A percentile compares a stretch with the other conserved stretches of the same genome.
Evolutionary conservation across 2,797 vertebrate genomes (phyloP).

Genomic region (Rhinella marina): DNA sequence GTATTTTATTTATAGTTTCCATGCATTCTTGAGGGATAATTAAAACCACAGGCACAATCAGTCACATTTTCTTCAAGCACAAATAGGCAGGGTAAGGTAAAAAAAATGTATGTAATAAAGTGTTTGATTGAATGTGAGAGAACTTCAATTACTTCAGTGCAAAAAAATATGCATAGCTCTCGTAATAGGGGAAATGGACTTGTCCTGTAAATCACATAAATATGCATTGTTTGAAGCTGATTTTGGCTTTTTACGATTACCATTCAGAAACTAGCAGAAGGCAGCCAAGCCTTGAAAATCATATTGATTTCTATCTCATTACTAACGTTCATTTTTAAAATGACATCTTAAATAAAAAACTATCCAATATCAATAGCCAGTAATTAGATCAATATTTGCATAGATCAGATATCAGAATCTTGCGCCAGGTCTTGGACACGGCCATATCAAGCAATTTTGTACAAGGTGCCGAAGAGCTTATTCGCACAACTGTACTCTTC

Average conservation of each 20-base stretch:
- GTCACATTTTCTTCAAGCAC: constrained; percentile 93
- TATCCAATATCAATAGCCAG: neutral
- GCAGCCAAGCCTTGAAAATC: neutral
- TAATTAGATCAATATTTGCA: neutral
- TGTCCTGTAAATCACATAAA: neutral
- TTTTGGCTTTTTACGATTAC: neutral
- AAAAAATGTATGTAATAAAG: constrained; percentile 14
- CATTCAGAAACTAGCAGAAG: neutral
- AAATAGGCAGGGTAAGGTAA: constrained; percentile 90
- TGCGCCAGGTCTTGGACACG: neutral
- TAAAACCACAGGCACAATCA: constrained; percentile 92
- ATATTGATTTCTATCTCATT: neutral
- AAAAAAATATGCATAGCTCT: neutral
- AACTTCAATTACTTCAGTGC: neutral
- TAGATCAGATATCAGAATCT: neutral
- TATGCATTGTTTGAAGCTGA: neutral
- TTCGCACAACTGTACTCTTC: too few relatives aligned
- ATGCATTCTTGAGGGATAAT: constrained; percentile 86
- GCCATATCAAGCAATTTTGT: neutral
- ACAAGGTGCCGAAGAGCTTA: neutral
- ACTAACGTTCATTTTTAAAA: neutral
- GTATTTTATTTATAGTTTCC: constrained; percentile 83
- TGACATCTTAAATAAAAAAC: neutral
- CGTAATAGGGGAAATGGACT: neutral
- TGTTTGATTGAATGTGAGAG: constrained; percentile 69